These are phyloP conservation scores for Sebastiscus tertius DNA, from an alignment of 2,797 vertebrate genomes.

Conservation along the genomic window DNA sequence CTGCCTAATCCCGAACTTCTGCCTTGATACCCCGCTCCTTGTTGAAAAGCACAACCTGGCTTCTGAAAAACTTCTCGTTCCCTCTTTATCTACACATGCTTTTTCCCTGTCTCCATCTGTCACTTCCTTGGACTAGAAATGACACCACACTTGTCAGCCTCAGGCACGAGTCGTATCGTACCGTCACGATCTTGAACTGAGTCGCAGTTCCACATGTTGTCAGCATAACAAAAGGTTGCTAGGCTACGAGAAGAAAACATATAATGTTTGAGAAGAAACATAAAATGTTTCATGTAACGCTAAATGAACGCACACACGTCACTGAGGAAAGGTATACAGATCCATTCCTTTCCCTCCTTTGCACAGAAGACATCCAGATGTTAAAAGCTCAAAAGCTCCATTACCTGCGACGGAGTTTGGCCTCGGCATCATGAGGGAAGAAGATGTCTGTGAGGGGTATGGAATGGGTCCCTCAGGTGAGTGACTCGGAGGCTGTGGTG, in stretches of 20 bases:
- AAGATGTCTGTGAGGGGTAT: constrained; percentile 85
- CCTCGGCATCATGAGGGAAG: constrained; percentile 94
- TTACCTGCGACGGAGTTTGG: constrained; percentile 99
- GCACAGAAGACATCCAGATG: constrained; percentile 18
- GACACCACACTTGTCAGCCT: constrained; percentile 48
- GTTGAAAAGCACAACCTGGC: constrained; percentile 40
- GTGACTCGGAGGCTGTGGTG: constrained; percentile 52
- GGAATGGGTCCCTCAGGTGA: constrained; percentile 87
- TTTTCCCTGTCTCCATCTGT: constrained; percentile 15
- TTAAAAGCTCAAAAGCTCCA: constrained; percentile 11
- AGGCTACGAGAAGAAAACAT: not conserved
- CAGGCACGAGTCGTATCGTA: constrained; percentile 23
- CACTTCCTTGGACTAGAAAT: constrained; percentile 40
- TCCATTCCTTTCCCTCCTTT: not conserved
- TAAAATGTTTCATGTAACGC: constrained; percentile 1
- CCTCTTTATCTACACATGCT: constrained; percentile 17
- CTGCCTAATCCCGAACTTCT: constrained; percentile 69
- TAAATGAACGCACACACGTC: not conserved
- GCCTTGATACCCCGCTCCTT: constrained; percentile 14
- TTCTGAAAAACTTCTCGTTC: constrained; percentile 21
- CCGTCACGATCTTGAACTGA: constrained; percentile 23
- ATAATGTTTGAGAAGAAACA: no score
- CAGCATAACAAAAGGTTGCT: constrained; percentile 22
- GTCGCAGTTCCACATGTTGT: not conserved
- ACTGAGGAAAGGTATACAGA: not conserved